Evolutionary conservation across 2,888 invertebrate species (phyloP).

Genomic region (Stenichneumon culpator): DNA sequence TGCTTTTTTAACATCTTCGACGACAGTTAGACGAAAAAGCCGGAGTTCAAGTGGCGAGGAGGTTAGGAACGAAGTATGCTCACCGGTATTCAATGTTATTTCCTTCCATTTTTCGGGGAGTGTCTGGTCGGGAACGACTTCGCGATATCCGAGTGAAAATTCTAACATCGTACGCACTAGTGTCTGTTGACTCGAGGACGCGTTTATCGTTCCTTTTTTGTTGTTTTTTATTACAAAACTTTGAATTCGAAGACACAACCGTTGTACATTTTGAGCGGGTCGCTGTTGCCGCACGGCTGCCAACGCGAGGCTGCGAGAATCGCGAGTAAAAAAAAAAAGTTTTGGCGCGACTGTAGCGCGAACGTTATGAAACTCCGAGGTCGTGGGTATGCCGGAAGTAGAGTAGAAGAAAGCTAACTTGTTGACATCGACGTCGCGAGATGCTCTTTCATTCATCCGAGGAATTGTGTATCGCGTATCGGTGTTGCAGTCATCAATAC

Average conservation of each 20-base stretch:
- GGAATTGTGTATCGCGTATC: background rate
- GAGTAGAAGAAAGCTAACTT: background rate
- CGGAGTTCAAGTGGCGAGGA: conserved; percentile 20
- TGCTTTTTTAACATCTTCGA: background rate
- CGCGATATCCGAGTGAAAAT: conserved; percentile 89
- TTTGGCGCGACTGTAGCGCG: background rate
- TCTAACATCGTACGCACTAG: conserved; percentile 77
- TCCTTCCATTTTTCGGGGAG: conserved; percentile 93
- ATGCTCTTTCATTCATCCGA: background rate
- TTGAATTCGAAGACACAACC: conserved; percentile 60
- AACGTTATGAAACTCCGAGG: background rate
- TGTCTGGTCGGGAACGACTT: conserved; percentile 92
- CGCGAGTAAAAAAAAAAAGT: too few species aligned
- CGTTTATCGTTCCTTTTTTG: conserved; percentile 2
- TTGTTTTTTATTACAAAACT: conserved; percentile 57
- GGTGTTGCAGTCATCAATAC: conserved; percentile 1
- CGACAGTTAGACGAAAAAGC: conserved; percentile 9
- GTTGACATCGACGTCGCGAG: background rate
- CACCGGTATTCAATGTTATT: conserved; percentile 93
- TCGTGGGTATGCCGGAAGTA: background rate
- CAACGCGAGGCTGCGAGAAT: background rate
- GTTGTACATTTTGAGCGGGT: conserved; percentile 60
- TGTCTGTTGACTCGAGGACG: background rate
- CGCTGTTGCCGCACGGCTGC: conserved; percentile 20
- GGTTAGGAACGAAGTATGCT: conserved; percentile 74